Base-by-base conservation (phyloP, 1,140 invertebrate species). In the Pristionchus pacificus region DNA sequence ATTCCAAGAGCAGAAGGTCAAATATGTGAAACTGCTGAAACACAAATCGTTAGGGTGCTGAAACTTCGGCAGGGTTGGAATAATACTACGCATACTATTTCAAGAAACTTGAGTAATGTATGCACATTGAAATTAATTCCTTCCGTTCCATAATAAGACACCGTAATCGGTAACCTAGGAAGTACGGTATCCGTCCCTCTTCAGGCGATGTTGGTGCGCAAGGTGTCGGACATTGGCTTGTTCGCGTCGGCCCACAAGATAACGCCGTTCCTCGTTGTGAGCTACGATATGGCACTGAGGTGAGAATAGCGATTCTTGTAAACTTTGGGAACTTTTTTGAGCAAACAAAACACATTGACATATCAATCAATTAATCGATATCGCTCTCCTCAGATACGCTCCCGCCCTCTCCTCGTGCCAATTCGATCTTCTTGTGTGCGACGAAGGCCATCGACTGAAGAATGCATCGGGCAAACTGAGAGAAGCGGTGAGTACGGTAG, bases 211-310 rank as follows among this genome's bases (percentile, higher is more conserved):
- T 28, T 19, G 19, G 67, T 69, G 57, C 28, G 64, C 25, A 69
- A 65, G n/a, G 3, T 13, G 27, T 32, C 15, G 6, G 71, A 73
- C 31, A 65, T 73, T 25, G n/a, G 25, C 3, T 28, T 15, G 0
- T 73, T 63, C 68, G 27, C 69, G 13, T 29, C 61, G 25, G 60
- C 65, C 0, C 19, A 38, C 32, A 68, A 68, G 25, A 15, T n/a
- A 29, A 63, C 38, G 30, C 71, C 71, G 6, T 73, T 61, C 55
- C 59, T 73, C 2, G n/a, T 73, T 2, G 68, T 73, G 2, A 73
- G 71, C 28, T 73, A 73, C 57, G 71, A 73, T 59, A 59, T 73
- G 71, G 71, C 71, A 27, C 38, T 55, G 33, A 25, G 71, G 67
- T 69, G 38, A 49, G 38, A 49, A 19, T 6, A 49, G 19, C 19